These are phyloP conservation scores for Tetheella fluctuosa DNA, from an alignment of 2,888 invertebrate genomes.

Conservation along the genomic window DNA sequence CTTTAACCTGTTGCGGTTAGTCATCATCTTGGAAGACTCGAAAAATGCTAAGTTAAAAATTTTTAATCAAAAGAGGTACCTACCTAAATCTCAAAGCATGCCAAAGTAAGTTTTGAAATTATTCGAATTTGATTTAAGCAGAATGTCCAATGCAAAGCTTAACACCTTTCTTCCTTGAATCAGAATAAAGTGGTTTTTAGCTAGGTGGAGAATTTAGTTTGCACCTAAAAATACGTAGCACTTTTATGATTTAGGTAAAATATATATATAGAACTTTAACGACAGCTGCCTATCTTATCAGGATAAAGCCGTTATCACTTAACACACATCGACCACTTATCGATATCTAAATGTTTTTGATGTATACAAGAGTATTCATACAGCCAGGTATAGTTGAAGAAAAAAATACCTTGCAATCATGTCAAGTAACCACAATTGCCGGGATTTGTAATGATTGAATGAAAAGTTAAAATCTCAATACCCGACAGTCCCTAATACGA, in stretches of 20 bases:
- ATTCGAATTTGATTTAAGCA: neutral
- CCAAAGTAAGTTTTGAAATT: neutral
- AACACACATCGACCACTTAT: slow-evolving; percentile 19
- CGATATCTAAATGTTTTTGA: neutral
- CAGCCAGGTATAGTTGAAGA: too few relatives aligned
- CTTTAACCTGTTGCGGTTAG: slow-evolving; percentile 5
- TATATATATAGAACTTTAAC: neutral
- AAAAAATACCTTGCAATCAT: too few relatives aligned
- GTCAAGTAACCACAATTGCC: too few relatives aligned
- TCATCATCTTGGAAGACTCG: neutral
- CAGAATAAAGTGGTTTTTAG: too few relatives aligned
- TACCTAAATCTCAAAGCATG: neutral
- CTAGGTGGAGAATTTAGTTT: too few relatives aligned
- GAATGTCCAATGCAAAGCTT: neutral
- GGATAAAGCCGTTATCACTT: slow-evolving; percentile 31
- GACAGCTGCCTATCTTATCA: slow-evolving; percentile 1
- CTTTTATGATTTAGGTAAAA: neutral
- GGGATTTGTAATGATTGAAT: too few relatives aligned
- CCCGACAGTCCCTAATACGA: too few relatives aligned
- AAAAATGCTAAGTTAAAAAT: slow-evolving; percentile 1
- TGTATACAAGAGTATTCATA: neutral
- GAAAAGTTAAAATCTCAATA: too few relatives aligned
- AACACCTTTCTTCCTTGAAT: too few relatives aligned
- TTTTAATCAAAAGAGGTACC: neutral
- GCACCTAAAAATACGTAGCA: too few relatives aligned